These are phyloP conservation scores for Lipotes vexillifer DNA, from an alignment of 2,113 vertebrate species.

Conservation along the genomic window DNA sequence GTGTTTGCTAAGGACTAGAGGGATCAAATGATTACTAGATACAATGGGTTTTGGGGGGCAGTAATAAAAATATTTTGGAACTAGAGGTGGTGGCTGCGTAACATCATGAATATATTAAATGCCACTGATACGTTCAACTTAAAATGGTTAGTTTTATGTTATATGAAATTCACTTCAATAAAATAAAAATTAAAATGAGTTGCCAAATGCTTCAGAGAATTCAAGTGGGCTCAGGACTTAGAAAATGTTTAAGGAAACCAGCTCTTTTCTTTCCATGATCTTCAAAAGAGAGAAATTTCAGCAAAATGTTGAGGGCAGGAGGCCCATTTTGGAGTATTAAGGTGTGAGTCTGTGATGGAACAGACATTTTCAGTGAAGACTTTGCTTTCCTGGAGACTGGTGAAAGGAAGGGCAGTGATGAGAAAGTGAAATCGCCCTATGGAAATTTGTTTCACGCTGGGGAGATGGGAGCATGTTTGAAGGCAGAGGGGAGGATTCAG, in stretches of 20 bases:
- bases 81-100: background rate
- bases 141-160: background rate
- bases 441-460: background rate
- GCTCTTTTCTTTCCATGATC: background rate
- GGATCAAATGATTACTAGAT: background rate
- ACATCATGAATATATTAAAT: background rate
- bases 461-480: background rate
- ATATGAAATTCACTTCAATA: background rate
- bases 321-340: background rate
- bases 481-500: too few species aligned
- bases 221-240: background rate
- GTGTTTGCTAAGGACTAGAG: too few species aligned
- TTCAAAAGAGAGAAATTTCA: background rate
- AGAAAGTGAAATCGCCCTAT: rapidly evolving
- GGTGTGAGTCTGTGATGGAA: background rate
- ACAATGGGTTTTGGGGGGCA: too few species aligned
- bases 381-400: background rate
- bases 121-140: background rate
- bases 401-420: background rate
- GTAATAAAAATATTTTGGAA: background rate
- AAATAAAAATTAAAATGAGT: background rate
- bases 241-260: background rate
- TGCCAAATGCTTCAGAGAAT: background rate
- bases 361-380: background rate
- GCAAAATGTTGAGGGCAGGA: background rate